Base-by-base conservation (phyloP, 2,888 invertebrate genomes). In the Frankliniella intonsa region DNA sequence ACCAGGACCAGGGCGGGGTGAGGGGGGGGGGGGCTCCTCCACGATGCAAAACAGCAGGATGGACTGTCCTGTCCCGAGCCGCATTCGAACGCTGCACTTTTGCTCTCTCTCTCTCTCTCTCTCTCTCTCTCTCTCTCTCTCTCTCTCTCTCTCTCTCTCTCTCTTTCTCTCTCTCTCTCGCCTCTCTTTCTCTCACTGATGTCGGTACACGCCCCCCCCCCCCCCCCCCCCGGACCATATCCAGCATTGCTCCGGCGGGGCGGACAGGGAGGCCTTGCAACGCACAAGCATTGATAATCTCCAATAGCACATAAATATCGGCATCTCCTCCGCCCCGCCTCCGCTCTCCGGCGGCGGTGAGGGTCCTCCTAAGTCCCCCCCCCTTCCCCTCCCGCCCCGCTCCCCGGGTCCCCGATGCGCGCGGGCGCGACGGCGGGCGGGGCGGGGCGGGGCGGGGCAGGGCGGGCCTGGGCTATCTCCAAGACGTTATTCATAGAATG, bases 261-360 rank as follows among this genome's bases (percentile, higher is more conserved):
- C 38, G 38, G 38, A 38, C 38, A 38, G 38, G 38, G 38, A 38
- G 38, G 38, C 38, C 38, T 38, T 38, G 69, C 69, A 76, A 76
- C 25, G 69, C 62, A 62, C 62, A 62, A 62, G 62, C 69, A 76
- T 76, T 76, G 69, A 76, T 76, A 76, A 76, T 76, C 69, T 76
- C 25, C 69, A 76, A 76, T 76, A 76, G 69, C 69, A 76, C 69
- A 76, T 76, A 76, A 76, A 76, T 76, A 76, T 76, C 69, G 69
- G 69, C 69, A 76, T 76, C 69, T 76, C 69, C 69, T 22, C 69
- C 25, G 25, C 69, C 22, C 25, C 69, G 7, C 69, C 25, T 9
- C 25, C 69, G 11, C 69, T 22, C 25, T 9, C 69, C 25, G 0
- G 10, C 69, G 10, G 69, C 69, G 22, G 69, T 55, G 38, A 38